phyloP scores from a whole-genome alignment of 2,888 invertebrate species.

The Philereme transversata region DNA sequence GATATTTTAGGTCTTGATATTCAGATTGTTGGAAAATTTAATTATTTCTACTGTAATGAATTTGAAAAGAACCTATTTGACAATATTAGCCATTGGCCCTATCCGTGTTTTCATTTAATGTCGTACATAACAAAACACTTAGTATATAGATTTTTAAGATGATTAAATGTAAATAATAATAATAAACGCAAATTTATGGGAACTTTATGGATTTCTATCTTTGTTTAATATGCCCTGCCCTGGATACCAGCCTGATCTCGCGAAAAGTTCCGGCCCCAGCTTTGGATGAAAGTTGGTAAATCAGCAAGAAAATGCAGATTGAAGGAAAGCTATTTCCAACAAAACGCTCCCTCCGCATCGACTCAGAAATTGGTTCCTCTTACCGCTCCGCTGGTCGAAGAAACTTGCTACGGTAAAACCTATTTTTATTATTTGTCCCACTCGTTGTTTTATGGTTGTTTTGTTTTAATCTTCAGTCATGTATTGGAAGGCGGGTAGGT shows the following conservation, averaged over 20 bases:
- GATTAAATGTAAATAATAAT: no score
- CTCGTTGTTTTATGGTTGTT: constrained; percentile 62
- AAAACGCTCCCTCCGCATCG: constrained; percentile 80
- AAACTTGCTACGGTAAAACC: constrained; percentile 76
- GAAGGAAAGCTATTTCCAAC: constrained; percentile 83
- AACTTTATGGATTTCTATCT: no score
- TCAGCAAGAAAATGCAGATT: constrained; percentile 85
- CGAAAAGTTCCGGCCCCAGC: constrained; percentile 60
- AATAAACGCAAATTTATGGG: no score
- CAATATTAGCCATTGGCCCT: no score
- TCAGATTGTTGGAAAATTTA: no score
- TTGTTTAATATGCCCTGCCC: constrained; percentile 5
- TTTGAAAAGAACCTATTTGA: no score
- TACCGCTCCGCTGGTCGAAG: constrained; percentile 74
- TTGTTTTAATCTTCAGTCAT: constrained; percentile 68
- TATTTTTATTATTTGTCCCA: constrained; percentile 78
- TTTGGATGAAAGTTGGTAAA: constrained; percentile 81
- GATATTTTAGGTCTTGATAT: no score
- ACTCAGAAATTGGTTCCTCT: constrained; percentile 81
- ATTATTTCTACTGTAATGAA: no score
- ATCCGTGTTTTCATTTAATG: no score
- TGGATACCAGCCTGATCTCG: constrained; percentile 40
- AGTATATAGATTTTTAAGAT: no score
- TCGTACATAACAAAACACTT: no score
- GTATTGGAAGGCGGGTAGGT: constrained; percentile 29